Evolutionary conservation across 1,140 invertebrate species (phyloP), one percentile per base, ranked within the genome.

Genomic region (Oncopodura yosiiana): DNA sequence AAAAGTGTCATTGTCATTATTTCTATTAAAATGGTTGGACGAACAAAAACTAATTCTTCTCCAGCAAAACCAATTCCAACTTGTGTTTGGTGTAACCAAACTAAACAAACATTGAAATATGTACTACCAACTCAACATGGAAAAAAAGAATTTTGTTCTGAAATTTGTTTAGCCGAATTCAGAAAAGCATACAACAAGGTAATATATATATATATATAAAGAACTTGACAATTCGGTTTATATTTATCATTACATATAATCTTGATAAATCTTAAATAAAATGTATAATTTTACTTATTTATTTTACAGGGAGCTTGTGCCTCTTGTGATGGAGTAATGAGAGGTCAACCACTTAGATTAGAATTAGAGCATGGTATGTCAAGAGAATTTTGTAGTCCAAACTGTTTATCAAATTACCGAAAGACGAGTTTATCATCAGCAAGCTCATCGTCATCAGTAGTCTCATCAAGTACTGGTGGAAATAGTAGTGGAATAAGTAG

Each of bases 111-210:
- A 1, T 68, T 91, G 18, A 87, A 86, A 65, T 92, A 87, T 71
- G 84, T 91, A 37, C 71, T 89, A 43, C 87, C 87, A 4, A 88
- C 86, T 0, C 84, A 84, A 66, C 81, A 87, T 70, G 86, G 86
- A 11, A 90, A 90, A 67, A 90, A 90, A 68, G 87, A 92, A 68
- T 93, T 94, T 69, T 94, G 89, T 71, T 91, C 87, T 0, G 84
- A 88, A 69, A 84, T 80, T 18, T 94, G 89, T 71, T 75, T 93
- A 19, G 81, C 83, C 6, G 86, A 89, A 74, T 93, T 88, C 68
- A 78, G 87, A 41, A 87, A 87, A 67, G 87, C 86, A 16, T 87
- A 88, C 66, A 81, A 82, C 62, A 86, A 89, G 73, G 74, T 74
- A 61, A 63, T 36, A 38, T 24, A 45, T 38, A 9, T 16, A 36